phyloP scores from a whole-genome alignment of 1,140 invertebrate genomes.

The Drosophila parabipectinata region DNA sequence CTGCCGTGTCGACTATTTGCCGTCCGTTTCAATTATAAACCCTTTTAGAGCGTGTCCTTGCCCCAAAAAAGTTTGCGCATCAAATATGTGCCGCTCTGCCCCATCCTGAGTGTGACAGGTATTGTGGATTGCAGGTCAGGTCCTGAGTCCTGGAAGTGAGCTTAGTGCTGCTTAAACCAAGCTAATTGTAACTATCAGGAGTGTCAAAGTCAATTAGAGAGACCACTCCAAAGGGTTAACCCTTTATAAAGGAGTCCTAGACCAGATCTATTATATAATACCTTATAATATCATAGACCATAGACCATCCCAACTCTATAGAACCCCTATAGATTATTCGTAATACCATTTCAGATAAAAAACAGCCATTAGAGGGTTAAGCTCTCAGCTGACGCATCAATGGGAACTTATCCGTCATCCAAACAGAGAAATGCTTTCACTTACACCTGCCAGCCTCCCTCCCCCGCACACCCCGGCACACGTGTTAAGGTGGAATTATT shows the following conservation, averaged over 20 bases:
- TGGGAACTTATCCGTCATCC: conserved; percentile 71
- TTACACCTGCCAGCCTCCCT: conserved; percentile 11
- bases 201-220: conserved; percentile 53
- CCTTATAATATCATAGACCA: too few relatives aligned
- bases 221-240: conserved; percentile 13
- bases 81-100: conserved; percentile 40
- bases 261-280: too few relatives aligned
- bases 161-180: conserved; percentile 15
- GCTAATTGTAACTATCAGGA: conserved; percentile 32
- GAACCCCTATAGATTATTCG: neutral
- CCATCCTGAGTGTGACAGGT: conserved; percentile 28
- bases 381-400: neutral
- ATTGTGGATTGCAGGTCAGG: conserved; percentile 10
- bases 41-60: conserved; percentile 68
- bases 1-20: conserved; percentile 17
- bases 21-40: conserved; percentile 74
- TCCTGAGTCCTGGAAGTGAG: neutral
- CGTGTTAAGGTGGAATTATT: conserved; percentile 78
- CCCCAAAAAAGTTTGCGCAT: conserved; percentile 56
- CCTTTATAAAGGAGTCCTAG: neutral
- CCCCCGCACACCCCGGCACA: conserved; percentile 37
- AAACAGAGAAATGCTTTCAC: conserved; percentile 82
- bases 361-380: neutral
- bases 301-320: too few relatives aligned
- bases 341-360: neutral